Conservation (phyloP, 2,113 vertebrate species). For the Saccopteryx bilineata region DNA sequence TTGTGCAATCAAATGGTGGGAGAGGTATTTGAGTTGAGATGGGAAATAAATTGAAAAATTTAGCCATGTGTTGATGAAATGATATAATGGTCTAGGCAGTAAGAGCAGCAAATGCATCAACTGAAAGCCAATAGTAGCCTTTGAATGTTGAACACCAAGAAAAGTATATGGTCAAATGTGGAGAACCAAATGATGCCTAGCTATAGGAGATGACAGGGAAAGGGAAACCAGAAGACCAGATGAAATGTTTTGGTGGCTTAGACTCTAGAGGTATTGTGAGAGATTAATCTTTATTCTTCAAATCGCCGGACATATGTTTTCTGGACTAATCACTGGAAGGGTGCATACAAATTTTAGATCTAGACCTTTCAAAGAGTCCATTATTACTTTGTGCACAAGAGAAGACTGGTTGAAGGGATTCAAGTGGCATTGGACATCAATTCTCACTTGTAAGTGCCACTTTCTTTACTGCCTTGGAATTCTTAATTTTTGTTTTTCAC, state of each 20-base stretch:
- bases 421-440: background rate
- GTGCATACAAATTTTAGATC: background rate
- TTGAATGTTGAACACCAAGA: background rate
- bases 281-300: background rate
- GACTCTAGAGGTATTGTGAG: background rate
- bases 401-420: background rate
- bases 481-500: background rate
- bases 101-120: background rate
- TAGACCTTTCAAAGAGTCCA: background rate
- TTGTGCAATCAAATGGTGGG: background rate
- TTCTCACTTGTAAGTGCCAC: background rate
- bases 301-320: background rate
- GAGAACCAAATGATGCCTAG: background rate
- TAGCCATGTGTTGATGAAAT: background rate
- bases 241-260: no score
- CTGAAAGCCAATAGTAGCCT: background rate
- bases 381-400: background rate
- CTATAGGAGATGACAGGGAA: accelerated
- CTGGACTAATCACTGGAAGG: no score
- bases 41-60: background rate
- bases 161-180: background rate
- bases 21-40: background rate
- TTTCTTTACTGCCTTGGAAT: background rate
- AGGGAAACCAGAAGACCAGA: background rate
- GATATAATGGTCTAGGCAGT: background rate